These are phyloP conservation scores for Tychaedon coryphoeus DNA, from an alignment of 2,113 vertebrate species.

Conservation along the genomic window DNA sequence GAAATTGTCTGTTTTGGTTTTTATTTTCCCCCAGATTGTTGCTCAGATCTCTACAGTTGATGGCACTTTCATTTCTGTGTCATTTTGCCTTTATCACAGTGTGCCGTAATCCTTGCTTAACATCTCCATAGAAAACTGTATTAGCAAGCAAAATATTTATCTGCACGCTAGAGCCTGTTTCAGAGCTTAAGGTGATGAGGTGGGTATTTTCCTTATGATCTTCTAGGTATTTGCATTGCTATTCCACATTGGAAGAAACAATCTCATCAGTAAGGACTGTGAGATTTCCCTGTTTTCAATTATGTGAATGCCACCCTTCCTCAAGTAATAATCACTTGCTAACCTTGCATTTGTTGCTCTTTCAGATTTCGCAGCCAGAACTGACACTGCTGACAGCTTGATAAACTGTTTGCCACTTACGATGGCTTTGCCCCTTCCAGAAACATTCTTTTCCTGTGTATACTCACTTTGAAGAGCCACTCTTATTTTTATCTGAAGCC, in stretches of 20 bases:
- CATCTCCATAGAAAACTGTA: neutral
- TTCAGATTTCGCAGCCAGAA: conserved; percentile 20
- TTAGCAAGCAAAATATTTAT: neutral
- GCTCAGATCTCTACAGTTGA: neutral
- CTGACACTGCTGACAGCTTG: conserved; percentile 43
- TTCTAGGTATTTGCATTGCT: neutral
- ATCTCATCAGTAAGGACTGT: conserved; percentile 17
- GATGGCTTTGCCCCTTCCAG: conserved; percentile 39
- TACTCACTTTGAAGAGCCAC: neutral
- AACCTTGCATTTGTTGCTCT: conserved; percentile 61
- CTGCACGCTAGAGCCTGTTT: neutral
- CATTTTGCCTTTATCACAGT: neutral
- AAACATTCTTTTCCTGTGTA: neutral
- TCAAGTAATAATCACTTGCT: conserved; percentile 39
- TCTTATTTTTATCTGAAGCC: neutral
- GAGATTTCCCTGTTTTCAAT: conserved; percentile 35
- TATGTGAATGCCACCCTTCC: conserved; percentile 29
- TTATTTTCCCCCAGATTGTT: neutral
- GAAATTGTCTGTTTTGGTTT: neutral
- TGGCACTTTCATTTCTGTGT: neutral
- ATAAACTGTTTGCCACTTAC: conserved; percentile 32
- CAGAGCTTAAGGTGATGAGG: neutral
- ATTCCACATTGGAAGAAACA: neutral
- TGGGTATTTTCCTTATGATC: neutral
- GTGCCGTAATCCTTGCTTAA: neutral